Conservation (phyloP, 2,888 invertebrate genomes). For the Noctua pronuba region DNA sequence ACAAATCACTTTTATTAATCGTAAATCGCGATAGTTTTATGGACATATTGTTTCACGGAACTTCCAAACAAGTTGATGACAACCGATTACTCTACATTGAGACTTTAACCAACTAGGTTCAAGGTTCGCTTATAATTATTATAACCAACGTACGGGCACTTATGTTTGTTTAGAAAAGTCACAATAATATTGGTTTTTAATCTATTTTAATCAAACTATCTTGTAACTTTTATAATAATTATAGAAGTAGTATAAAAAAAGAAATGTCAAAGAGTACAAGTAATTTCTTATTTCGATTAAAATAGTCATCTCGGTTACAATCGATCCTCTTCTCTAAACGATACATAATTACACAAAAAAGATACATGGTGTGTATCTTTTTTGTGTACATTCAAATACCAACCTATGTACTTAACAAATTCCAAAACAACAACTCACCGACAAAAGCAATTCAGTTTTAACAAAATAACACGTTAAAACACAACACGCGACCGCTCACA, state of each 20-base stretch:
- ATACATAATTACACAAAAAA: background rate
- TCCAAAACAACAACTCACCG: slow-evolving; percentile 1
- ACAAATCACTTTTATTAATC: too few relatives aligned
- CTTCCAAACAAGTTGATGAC: background rate
- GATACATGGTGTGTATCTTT: too few relatives aligned
- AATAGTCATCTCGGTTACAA: background rate
- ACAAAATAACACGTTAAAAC: background rate
- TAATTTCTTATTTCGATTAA: background rate
- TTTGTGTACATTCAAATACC: too few relatives aligned
- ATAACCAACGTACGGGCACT: background rate
- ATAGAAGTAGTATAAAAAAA: background rate
- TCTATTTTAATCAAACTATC: background rate
- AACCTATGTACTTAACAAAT: background rate
- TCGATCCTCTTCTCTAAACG: background rate
- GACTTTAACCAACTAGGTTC: background rate
- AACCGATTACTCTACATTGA: background rate
- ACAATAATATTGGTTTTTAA: background rate
- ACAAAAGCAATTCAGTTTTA: too few relatives aligned
- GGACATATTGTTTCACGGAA: background rate
- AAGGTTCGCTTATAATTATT: background rate
- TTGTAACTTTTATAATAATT: background rate
- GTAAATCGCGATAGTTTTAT: background rate
- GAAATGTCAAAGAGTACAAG: background rate
- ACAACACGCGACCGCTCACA: background rate
- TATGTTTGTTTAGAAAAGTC: background rate